These are phyloP conservation scores for Xestoiulus laeticollis DNA, from an alignment of 2,888 invertebrate species.

Conservation along the genomic window DNA sequence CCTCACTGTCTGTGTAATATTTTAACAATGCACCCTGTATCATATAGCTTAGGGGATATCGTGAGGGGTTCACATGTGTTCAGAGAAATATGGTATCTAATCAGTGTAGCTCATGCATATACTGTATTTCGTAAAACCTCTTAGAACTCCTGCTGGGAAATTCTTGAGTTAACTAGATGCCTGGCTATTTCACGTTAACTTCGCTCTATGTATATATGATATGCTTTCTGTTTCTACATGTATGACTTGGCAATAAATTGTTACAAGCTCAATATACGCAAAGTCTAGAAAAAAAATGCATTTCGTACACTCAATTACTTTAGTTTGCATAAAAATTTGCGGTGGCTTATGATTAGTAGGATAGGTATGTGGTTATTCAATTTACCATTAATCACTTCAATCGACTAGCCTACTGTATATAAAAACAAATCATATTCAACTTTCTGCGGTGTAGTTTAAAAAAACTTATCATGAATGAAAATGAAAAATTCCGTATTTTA, in stretches of 20 bases:
- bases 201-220: not conserved
- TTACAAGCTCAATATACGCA: not conserved
- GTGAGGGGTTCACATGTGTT: not conserved
- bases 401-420: not conserved
- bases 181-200: not conserved
- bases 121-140: constrained; percentile 35
- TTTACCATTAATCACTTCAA: not conserved
- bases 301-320: not conserved
- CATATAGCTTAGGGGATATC: not conserved
- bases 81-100: not conserved
- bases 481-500: no score
- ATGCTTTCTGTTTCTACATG: not conserved
- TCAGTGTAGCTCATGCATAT: not conserved
- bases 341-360: not conserved
- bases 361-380: not conserved
- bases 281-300: not conserved
- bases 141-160: not conserved
- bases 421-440: not conserved
- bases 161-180: constrained; percentile 38
- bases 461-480: no score
- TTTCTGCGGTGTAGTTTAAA: no score
- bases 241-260: not conserved
- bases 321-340: not conserved
- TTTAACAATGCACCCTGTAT: not conserved
- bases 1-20: not conserved